Evolutionary conservation across 2,888 invertebrate genomes (phyloP), one percentile per base, ranked within the genome.

Genomic region (Lasioglossum leucozonium): DNA sequence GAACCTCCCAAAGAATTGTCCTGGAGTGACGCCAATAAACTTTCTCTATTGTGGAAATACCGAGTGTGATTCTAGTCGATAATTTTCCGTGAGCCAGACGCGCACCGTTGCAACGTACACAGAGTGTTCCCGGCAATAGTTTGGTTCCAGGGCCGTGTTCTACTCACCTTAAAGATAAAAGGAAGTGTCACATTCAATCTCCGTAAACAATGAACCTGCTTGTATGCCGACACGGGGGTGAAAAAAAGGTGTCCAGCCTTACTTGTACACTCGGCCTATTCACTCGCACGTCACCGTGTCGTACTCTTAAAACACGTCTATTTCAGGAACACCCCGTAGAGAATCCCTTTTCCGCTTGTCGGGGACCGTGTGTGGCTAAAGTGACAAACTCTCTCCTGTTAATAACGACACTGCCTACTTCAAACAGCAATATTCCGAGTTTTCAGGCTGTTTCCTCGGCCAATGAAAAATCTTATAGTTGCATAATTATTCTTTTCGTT

Each of bases 331-430:
- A 69, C 69, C 69, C 69, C n/a, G 69, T 69, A 69, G 69, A 69
- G n/a, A n/a, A n/a, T 69, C 69, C 62, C 40, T 65, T 34, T 18
- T 22, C 34, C 34, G 58, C 51, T 40, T 40, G 2, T 40, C 69
- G 5, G 69, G n/a, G 34, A 88, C 62, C 30, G 62, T 30, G 62
- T 62, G 30, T 62, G 62, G 62, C 30, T 16, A 62, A 84, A 84
- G 72, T 87, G 75, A 87, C 37, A 79, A 77, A 82, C 79, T 67
- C 84, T 85, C 83, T 85, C 71, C 86, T 89, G 89, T 90, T 90
- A 91, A 90, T 89, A 90, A 90, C 89, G 89, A 88, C 82, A 91
- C 91, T 91, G 3, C 34, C 92, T 92, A 92, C 93, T 92, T 93
- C 88, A 92, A 93, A 92, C 91, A 92, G 90, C 91, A 89, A 92